Evolutionary conservation across 2,888 invertebrate species (phyloP).

Genomic region (Philereme transversata): DNA sequence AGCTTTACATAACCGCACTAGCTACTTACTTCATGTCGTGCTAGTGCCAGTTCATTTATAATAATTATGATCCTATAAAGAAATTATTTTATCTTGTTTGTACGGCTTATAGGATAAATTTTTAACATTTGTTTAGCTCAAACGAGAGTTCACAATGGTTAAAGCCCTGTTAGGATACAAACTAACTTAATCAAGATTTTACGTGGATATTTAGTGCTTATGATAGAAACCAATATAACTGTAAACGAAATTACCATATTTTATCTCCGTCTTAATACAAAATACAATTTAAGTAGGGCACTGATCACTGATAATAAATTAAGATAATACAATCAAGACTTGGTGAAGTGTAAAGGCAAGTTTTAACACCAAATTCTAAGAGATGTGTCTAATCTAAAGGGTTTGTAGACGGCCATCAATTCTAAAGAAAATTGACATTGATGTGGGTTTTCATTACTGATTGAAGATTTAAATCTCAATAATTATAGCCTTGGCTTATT

Average conservation of each 20-base stretch:
- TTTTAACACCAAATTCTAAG: conserved; percentile 29
- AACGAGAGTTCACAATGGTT: not conserved
- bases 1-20: conserved; percentile 64
- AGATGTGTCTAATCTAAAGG: conserved; percentile 29
- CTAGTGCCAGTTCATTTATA: conserved; percentile 64
- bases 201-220: not conserved
- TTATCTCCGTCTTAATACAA: not conserved
- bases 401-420: conserved; percentile 33
- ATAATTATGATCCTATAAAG: conserved; percentile 71
- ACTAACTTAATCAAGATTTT: not conserved
- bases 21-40: conserved; percentile 67
- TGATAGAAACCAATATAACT: not conserved
- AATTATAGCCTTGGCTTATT: conserved; percentile 19
- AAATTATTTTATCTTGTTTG: conserved; percentile 70
- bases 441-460: conserved; percentile 36
- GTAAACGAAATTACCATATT: not conserved
- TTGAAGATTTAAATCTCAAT: conserved; percentile 36
- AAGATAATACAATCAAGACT: conserved; percentile 14
- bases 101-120: conserved; percentile 26
- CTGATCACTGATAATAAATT: conserved; percentile 14
- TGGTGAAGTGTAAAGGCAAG: conserved; percentile 28
- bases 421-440: conserved; percentile 39
- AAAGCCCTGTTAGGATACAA: not conserved
- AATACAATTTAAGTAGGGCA: conserved; percentile 13
- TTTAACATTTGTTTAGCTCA: conserved; percentile 2